Evolutionary conservation across 2,888 invertebrate species (phyloP).

Genomic region (Phasia obesa): DNA sequence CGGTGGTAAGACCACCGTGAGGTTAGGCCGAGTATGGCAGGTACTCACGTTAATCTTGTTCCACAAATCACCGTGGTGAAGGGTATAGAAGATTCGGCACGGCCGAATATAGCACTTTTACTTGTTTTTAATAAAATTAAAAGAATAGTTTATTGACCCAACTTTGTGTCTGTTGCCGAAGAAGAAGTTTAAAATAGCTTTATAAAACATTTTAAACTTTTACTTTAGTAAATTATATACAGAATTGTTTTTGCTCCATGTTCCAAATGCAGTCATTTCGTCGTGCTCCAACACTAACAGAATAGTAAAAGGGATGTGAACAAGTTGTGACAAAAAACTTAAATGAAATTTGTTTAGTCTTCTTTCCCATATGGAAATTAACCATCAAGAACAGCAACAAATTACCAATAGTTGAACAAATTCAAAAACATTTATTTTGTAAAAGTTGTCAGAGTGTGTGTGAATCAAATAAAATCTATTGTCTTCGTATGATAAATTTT

Average conservation of each 20-base stretch:
- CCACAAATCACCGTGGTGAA: too few relatives aligned
- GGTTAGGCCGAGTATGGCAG: too few relatives aligned
- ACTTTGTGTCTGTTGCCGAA: too few relatives aligned
- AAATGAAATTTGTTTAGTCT: slow-evolving; percentile 2
- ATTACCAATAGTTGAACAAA: slow-evolving; percentile 23
- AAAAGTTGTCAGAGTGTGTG: background rate
- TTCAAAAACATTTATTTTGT: slow-evolving; percentile 25
- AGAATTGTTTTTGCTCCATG: background rate
- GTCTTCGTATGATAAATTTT: slow-evolving; percentile 23
- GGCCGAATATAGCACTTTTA: too few relatives aligned
- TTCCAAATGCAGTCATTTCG: background rate
- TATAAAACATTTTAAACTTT: too few relatives aligned
- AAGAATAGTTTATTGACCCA: too few relatives aligned
- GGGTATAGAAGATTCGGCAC: too few relatives aligned
- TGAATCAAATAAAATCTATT: slow-evolving; percentile 31
- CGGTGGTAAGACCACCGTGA: too few relatives aligned
- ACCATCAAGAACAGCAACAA: background rate
- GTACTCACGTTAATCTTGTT: too few relatives aligned
- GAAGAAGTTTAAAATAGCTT: too few relatives aligned
- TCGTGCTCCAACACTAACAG: background rate
- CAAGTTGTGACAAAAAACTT: slow-evolving; percentile 44
- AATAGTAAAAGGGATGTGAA: slow-evolving; percentile 12
- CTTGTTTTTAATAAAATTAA: too few relatives aligned
- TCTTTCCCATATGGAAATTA: slow-evolving; percentile 20
- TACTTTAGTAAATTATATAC: background rate